A percentile compares a stretch with the other conserved stretches of the same genome.
These are phyloP conservation scores for Rhyacichthys aspro DNA, from an alignment of 2,797 vertebrate species.

Conservation along the genomic window DNA sequence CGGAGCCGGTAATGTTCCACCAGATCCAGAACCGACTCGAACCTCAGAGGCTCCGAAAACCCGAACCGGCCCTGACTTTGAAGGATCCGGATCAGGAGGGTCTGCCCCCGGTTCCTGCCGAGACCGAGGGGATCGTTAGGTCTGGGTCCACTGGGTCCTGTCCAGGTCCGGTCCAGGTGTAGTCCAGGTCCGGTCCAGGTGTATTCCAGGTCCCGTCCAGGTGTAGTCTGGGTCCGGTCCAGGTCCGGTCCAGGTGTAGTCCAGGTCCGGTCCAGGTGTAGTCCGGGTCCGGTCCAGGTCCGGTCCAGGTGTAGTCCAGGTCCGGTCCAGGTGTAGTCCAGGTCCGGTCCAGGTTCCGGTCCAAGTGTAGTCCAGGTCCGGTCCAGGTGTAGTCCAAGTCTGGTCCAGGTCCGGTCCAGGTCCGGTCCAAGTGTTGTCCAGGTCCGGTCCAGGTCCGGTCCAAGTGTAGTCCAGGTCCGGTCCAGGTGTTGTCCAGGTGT, in stretches of 20 bases:
- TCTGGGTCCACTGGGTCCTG: not conserved
- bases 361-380: too few relatives aligned
- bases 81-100: constrained; percentile 97
- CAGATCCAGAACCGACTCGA: constrained; percentile 93
- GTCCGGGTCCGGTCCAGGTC: not conserved
- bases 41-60: constrained; percentile 94
- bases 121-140: not conserved
- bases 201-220: too few relatives aligned
- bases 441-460: not conserved
- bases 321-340: too few relatives aligned
- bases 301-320: not conserved
- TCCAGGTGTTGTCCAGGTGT: too few relatives aligned
- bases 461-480: not conserved
- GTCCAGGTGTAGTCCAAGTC: too few relatives aligned
- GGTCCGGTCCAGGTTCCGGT: too few relatives aligned
- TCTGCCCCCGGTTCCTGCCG: constrained; percentile 92
- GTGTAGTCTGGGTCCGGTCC: too few relatives aligned
- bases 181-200: too few relatives aligned
- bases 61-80: constrained; percentile 92
- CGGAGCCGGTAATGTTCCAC: constrained; percentile 94
- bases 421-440: not conserved
- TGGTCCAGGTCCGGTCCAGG: not conserved
- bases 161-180: not conserved
- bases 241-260: too few relatives aligned
- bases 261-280: too few relatives aligned